Conservation (phyloP, 1,140 invertebrate genomes). For the Leptinotarsa undecemlineata region DNA sequence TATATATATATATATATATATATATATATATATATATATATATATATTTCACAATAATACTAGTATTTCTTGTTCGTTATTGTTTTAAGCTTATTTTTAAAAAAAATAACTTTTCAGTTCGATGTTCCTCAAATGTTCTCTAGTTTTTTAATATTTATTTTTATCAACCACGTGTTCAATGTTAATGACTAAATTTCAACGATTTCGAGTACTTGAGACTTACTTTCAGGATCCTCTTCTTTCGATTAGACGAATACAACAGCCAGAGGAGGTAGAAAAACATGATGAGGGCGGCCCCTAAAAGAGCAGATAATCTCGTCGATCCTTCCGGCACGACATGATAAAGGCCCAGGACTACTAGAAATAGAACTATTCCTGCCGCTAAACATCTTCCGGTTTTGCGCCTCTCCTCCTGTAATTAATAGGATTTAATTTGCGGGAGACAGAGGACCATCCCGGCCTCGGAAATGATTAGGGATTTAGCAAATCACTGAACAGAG, state of each 20-base stretch:
- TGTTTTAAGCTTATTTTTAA: too few relatives aligned
- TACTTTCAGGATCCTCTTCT: constrained; percentile 35
- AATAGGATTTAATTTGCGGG: constrained; percentile 3
- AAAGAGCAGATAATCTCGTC: constrained; percentile 31
- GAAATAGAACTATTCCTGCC: constrained; percentile 33
- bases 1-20: too few relatives aligned
- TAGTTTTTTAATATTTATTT: too few relatives aligned
- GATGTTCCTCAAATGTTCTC: too few relatives aligned
- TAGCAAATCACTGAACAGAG: background rate
- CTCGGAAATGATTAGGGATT: background rate
- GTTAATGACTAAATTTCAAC: background rate
- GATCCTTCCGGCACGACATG: constrained; percentile 32
- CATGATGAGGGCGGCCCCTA: constrained; percentile 35
- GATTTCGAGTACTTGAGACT: background rate
- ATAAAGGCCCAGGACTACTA: constrained; percentile 34
- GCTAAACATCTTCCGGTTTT: constrained; percentile 38
- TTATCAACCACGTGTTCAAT: too few relatives aligned
- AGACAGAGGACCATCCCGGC: background rate
- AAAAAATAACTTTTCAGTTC: too few relatives aligned
- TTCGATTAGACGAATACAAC: constrained; percentile 34
- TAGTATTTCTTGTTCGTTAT: too few relatives aligned
- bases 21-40: too few relatives aligned
- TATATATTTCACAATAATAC: too few relatives aligned
- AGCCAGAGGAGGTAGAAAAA: constrained; percentile 38
- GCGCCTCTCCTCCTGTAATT: constrained; percentile 35